Base-by-base conservation (phyloP, 2,113 vertebrate species). In the Menidia beryllina region DNA sequence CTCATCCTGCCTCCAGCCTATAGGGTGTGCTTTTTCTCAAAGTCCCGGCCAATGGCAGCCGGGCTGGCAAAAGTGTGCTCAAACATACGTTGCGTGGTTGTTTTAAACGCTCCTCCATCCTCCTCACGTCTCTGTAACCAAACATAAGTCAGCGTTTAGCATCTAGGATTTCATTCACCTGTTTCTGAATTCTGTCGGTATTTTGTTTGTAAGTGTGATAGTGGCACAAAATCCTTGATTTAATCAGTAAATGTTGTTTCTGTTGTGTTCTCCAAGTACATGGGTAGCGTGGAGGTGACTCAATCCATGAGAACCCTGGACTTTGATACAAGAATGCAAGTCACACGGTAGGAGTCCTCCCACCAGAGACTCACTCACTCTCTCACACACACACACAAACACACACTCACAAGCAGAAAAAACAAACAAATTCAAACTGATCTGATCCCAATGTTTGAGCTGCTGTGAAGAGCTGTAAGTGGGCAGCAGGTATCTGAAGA, bases 241-340 rank as follows among this genome's bases (percentile, higher is more conserved):
- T 77, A 12, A 5, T 30, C 14, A 17, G 24, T 55, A 49, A 64
- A 26, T 36, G 12, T 0, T 72, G 36, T 62, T 70, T 66, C 47
- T 82, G 14, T 84, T 65, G 7, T 43, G 4, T 90, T 78, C 69
- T 83, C 72, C 15, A 25, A 96, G 95, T 96, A 96, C 86, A 93
- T 96, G 90, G 95, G 96, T 74, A 96, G 94, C 66, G 93, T 98
- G 82, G 96, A 97, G 86, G 95, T 98, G 77, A 91, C 95, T 75
- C 95, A 96, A 81, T 97, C 97, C 52, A 97, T 98, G 97, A 95
- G 96, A 83, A 94, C 95, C 39, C 91, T 98, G 80, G 95, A 97
- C 90, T 97, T 97, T 77, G 93, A 94, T 20, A 96, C 92, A 0
- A 94, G 97, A 91, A 97, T 95, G 1, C 95, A 96, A 89, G 95